Evolutionary conservation across 2,113 vertebrate genomes (phyloP).

Genomic region (Eclectus roratus): DNA sequence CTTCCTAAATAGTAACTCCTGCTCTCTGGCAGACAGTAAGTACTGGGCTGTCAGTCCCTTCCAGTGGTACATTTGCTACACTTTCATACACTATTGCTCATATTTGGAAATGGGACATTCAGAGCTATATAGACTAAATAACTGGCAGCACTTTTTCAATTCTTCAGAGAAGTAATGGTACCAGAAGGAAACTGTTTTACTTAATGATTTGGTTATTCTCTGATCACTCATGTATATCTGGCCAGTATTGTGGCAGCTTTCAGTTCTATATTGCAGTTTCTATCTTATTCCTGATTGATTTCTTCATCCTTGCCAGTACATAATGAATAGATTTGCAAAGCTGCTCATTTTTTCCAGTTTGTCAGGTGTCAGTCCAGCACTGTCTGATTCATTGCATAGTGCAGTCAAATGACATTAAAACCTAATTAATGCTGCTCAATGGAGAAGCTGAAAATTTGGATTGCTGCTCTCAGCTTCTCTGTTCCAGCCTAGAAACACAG

Average conservation of each 20-base stretch:
- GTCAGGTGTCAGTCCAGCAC: constrained; percentile 46
- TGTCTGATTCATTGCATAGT: constrained; percentile 2
- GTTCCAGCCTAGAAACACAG: neutral
- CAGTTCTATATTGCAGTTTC: constrained; percentile 40
- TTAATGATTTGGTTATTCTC: constrained; percentile 61
- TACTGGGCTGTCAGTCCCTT: neutral
- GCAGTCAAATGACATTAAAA: neutral
- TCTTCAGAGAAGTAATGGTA: constrained; percentile 6
- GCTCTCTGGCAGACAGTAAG: neutral
- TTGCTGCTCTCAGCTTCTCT: neutral
- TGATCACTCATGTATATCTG: constrained; percentile 48
- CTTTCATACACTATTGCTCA: neutral
- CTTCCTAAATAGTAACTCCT: neutral
- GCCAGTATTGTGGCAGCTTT: constrained; percentile 61
- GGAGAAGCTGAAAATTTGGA: neutral
- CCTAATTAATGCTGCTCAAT: neutral
- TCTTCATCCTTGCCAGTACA: constrained; percentile 30
- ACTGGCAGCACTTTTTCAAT: neutral
- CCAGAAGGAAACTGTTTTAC: constrained; percentile 39
- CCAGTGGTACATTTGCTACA: neutral
- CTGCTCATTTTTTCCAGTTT: constrained; percentile 55
- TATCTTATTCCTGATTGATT: constrained; percentile 42
- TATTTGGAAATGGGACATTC: neutral
- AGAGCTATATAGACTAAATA: neutral
- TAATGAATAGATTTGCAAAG: constrained; percentile 23